Base-by-base conservation (phyloP, 2,888 invertebrate genomes). In the Hemicrepidius hirtus region DNA sequence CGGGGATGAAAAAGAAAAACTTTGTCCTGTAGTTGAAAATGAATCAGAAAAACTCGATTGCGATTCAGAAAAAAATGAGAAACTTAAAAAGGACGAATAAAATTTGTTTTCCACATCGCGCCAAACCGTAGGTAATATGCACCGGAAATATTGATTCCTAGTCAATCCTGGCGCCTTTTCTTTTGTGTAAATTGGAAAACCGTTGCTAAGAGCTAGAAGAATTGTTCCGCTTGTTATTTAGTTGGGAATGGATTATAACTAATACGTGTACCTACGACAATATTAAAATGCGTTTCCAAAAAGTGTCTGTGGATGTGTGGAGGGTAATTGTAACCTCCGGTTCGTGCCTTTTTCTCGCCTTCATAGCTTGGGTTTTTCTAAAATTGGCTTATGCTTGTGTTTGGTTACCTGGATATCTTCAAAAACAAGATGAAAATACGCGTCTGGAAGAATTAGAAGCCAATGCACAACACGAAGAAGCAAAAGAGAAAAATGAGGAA, bases 291-390 rank as follows among this genome's bases (percentile, higher is more conserved):
- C 90, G 90, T 82, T 85, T 89, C 75, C 92, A 93, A 84, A 89
- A 92, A 88, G 91, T 93, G 0, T 88, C 88, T 20, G 91, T 93
- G 35, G 91, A 93, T 83, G 88, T 90, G 75, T 90, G 91, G 88
- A 89, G 90, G 73, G 93, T 93, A 92, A 85, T 89, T 0, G 89
- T 89, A 80, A 89, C 91, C 0, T 91, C 92, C 83, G 81, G 89
- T 41, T 88, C 89, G 12, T 93, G 93, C 80, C 87, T 91, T 55
- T 87, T 87, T 0, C 82, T 93, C 57, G 91, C 92, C 0, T 89
- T 88, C 16, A 84, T 90, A 18, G 90, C 90, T 12, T 93, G 93
- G 91, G 79, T 93, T 37, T 90, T 93, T 84, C 83, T 93, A 64
- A 87, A 92, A 63, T 87, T 93, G 13, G 87, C 92, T 73, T 90